These are phyloP conservation scores for Phylloscopus collybita DNA, from an alignment of 2,797 vertebrate species.

Conservation along the genomic window DNA sequence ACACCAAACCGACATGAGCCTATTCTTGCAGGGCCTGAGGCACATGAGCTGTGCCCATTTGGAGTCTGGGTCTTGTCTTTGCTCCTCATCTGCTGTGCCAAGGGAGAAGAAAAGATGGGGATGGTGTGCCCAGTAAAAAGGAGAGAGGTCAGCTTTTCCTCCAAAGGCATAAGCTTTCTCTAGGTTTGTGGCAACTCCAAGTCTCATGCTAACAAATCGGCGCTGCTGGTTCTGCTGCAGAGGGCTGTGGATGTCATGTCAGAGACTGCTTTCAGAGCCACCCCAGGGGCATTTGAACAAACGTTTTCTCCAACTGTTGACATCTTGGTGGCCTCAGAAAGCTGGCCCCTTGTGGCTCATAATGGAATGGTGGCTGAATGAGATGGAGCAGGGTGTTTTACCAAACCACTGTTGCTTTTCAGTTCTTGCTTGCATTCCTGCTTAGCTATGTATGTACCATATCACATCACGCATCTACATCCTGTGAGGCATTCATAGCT, in stretches of 20 bases:
- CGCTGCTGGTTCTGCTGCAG: background rate
- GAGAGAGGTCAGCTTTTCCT: background rate
- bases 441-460: background rate
- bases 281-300: background rate
- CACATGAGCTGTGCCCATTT: rapidly evolving
- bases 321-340: slow-evolving; percentile 49
- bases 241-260: background rate
- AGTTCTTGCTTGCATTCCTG: slow-evolving; percentile 13
- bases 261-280: background rate
- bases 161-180: background rate
- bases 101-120: background rate
- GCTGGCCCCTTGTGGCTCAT: slow-evolving; percentile 23
- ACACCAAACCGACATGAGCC: rapidly evolving
- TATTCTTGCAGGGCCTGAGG: rapidly evolving
- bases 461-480: background rate
- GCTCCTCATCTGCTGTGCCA: rapidly evolving
- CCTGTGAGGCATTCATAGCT: background rate
- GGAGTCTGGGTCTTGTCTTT: background rate
- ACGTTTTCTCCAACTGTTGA: background rate
- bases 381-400: slow-evolving; percentile 7
- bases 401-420: slow-evolving; percentile 1
- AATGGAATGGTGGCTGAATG: background rate
- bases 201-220: background rate
- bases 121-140: background rate
- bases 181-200: background rate